Evolutionary conservation across 2,113 vertebrate genomes (phyloP), one percentile per base, ranked within the genome.

Genomic region (Spea multiplicata): DNA sequence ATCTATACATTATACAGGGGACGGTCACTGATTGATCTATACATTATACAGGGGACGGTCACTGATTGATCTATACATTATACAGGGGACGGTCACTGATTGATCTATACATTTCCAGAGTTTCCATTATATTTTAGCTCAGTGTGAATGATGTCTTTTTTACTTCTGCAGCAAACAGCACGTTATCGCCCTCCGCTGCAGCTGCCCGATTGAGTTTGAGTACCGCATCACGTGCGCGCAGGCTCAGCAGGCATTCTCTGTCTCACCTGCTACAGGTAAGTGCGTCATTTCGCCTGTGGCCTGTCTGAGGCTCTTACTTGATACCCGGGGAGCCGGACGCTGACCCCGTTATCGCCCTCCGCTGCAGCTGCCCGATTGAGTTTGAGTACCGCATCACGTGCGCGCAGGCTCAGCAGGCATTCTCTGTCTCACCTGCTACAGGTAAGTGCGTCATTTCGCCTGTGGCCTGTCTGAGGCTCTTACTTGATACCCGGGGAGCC

Each of bases 131-230:
- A 68, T 64, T 78, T 82, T 61, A 14, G 16, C 13, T 14, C 57
- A 8, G 14, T 17, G 10, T 8, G 13, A 70, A 48, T 50, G 50
- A 8, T 48, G 7, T 6, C 7, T 5, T 81, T 80, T 74, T 5
- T 64, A 82, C 67, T 82, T 83, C 81, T 87, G 61, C 87, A 94
- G 93, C 74, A 92, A 90, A 83, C 84, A 84, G 14, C 91, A 88
- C n/a, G 82, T 86, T 66, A 93, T 99, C 86, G 94, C 94, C 4
- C 83, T 99, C 85, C 91, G 92, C 75, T 97, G 97, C 91, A 95
- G 94, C 89, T 96, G 94, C 76, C 96, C 97, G 6, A 79, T 96
- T 70, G 96, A 96, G 87, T 98, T 98, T 80, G 95, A 97, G 81
- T 98, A 97, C 82, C 90, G 92, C 73, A 86, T 97, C 76, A 81